A percentile compares a stretch with the other conserved stretches of the same genome.
Evolutionary conservation across 53 echinoderm and acorn worm genomes (phyloP).

Genomic region (Antedon mediterranea): DNA sequence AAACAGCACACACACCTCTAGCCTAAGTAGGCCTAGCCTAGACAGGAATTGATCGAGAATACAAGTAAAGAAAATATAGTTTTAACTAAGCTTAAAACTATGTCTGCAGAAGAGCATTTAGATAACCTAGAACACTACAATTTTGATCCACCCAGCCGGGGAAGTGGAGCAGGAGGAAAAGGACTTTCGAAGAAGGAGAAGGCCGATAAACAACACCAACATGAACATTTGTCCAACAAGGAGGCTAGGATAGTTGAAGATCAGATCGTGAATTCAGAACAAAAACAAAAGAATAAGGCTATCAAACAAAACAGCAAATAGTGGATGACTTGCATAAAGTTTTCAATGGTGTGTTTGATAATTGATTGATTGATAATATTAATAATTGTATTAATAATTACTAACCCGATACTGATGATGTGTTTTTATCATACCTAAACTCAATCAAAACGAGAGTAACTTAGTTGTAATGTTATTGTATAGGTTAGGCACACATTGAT

Average conservation of each 20-base stretch:
- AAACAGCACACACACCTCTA: too few species aligned
- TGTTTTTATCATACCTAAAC: too few species aligned
- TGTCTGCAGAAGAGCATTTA: slow-evolving; percentile 18
- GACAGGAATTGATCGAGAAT: too few species aligned
- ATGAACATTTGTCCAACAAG: slow-evolving; percentile 28
- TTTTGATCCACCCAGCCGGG: slow-evolving; percentile 53
- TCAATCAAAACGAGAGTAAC: too few species aligned
- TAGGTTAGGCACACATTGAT: too few species aligned
- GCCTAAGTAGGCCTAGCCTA: too few species aligned
- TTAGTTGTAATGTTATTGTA: too few species aligned
- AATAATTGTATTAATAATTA: too few species aligned
- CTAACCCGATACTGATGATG: too few species aligned
- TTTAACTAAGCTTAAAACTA: too few species aligned
- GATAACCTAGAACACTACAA: slow-evolving; percentile 70
- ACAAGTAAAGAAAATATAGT: too few species aligned
- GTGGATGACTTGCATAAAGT: not conserved
- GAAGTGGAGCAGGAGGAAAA: slow-evolving; percentile 53
- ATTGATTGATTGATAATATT: too few species aligned
- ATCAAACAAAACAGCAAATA: slow-evolving; percentile 74
- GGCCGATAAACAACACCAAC: slow-evolving; percentile 25
- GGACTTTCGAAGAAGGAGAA: slow-evolving; percentile 58
- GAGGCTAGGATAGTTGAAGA: slow-evolving; percentile 58
- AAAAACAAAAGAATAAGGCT: slow-evolving; percentile 67
- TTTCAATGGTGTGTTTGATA: not conserved
- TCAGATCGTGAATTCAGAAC: slow-evolving; percentile 73